Evolutionary conservation across 2,113 vertebrate genomes (phyloP), one percentile per base, ranked within the genome.

Genomic region (Opisthocomus hoazin): DNA sequence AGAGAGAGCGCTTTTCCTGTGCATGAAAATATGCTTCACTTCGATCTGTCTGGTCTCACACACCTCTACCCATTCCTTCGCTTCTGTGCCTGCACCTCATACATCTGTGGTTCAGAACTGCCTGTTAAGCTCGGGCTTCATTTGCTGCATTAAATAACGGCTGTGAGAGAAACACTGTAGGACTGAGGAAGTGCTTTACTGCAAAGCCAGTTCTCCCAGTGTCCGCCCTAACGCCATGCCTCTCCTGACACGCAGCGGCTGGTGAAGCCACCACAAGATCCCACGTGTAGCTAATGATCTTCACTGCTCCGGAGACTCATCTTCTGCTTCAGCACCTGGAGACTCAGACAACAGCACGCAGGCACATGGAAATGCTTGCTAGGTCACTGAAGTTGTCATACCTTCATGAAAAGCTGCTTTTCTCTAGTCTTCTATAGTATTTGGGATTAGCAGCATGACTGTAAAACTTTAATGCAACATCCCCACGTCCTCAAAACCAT

Each of bases 191-290:
- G 16, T 11, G 56, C 30, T 82, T 64, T 32, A 57, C 6, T 14
- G 23, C 37, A 43, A 34, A 63, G 45, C n/a, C n/a, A 41, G n/a
- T 53, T 58, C 43, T 70, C 69, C 56, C 34, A 36, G 6, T 2
- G 21, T 43, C 39, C 37, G 51, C 39, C 39, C 37, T 29, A 48
- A 16, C 23, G 45, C 8, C 10, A 2, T 16, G 27, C 46, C 17
- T 39, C 57, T 36, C 46, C 66, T 43, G 34, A 36, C 7, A 19
- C 0, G 0, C 27, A 26, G 15, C 0, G 0, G 15, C 60, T 32
- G 58, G 17, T 39, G 53, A 61, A 73, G 71, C 29, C 54, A 36
- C 37, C 30, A 12, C 22, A 37, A 54, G 17, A 43, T 65, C 39
- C 73, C 54, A 57, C 11, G 5, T 5, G 15, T 17, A 39, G 11